phyloP scores from a whole-genome alignment of 37 sponge, comb jelly and placozoan species.

The Ephydatia muelleri region DNA sequence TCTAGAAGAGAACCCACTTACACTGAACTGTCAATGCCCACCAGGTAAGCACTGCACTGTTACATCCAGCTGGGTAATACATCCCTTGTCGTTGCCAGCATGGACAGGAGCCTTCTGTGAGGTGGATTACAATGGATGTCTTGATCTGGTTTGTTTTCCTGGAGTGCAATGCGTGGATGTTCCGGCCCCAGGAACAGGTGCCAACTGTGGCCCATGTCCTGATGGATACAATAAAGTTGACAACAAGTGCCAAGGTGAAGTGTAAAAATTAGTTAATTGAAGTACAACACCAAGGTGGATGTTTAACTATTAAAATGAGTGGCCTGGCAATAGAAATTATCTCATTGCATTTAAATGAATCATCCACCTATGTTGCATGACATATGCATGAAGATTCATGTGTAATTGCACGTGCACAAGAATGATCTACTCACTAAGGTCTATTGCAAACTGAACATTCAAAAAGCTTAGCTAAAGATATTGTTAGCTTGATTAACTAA shows the following conservation, averaged over 20 bases:
- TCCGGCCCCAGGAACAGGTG: slow-evolving; percentile 50
- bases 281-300: too few relatives aligned
- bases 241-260: slow-evolving; percentile 53
- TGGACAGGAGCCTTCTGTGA: slow-evolving; percentile 58
- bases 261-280: background rate
- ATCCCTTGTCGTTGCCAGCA: slow-evolving; percentile 1
- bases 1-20: slow-evolving; percentile 2
- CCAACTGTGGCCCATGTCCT: slow-evolving; percentile 69
- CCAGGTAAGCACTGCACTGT: slow-evolving; percentile 18
- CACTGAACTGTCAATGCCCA: slow-evolving; percentile 46
- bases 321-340: too few relatives aligned
- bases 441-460: too few relatives aligned
- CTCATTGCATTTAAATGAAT: too few relatives aligned
- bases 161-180: slow-evolving; percentile 52
- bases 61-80: background rate
- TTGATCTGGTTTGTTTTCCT: slow-evolving; percentile 41
- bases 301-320: too few relatives aligned
- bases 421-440: too few relatives aligned
- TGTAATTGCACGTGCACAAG: too few relatives aligned
- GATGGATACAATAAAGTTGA: slow-evolving; percentile 36
- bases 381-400: too few relatives aligned
- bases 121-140: slow-evolving; percentile 59
- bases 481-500: too few relatives aligned
- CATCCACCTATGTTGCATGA: too few relatives aligned
- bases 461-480: too few relatives aligned